phyloP scores from a whole-genome alignment of 1,140 invertebrate species.

The Drosophila varians region DNA sequence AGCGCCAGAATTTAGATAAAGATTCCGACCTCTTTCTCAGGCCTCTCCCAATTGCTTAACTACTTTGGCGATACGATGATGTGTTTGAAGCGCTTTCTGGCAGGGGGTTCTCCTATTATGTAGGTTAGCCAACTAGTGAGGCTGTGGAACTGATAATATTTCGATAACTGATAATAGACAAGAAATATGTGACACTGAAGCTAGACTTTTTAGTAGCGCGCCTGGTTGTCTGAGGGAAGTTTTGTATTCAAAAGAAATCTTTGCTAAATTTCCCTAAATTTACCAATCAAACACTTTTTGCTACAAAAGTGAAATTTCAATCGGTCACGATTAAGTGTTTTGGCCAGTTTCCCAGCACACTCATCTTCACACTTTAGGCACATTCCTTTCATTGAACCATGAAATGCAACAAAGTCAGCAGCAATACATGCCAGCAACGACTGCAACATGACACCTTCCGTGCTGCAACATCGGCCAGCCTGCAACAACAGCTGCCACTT shows the following conservation, averaged over 20 bases:
- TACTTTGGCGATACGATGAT: slow-evolving; percentile 15
- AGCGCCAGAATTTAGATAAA: slow-evolving; percentile 77
- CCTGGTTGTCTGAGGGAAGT: slow-evolving; percentile 38
- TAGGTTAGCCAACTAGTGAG: slow-evolving; percentile 26
- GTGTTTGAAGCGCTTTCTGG: slow-evolving; percentile 2
- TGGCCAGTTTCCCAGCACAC: slow-evolving; percentile 21
- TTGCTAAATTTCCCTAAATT: too few relatives aligned
- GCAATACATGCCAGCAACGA: slow-evolving; percentile 12
- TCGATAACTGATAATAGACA: slow-evolving; percentile 10
- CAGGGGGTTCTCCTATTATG: slow-evolving; percentile 5
- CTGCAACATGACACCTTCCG: slow-evolving; percentile 42
- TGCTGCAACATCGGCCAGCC: slow-evolving; percentile 7
- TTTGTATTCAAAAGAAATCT: too few relatives aligned
- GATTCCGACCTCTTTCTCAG: slow-evolving; percentile 31
- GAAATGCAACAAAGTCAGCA: slow-evolving; percentile 15
- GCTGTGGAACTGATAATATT: slow-evolving; percentile 33
- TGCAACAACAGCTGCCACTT: slow-evolving; percentile 60
- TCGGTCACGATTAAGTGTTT: slow-evolving; percentile 34
- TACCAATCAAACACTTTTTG: too few relatives aligned
- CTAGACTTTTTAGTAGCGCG: too few relatives aligned
- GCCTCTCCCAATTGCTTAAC: slow-evolving; percentile 33
- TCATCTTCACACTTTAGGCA: slow-evolving; percentile 38
- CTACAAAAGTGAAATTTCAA: slow-evolving; percentile 30
- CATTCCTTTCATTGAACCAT: slow-evolving; percentile 50
- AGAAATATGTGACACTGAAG: neutral